Evolutionary conservation across 1,140 invertebrate species (phyloP), one percentile per base, ranked within the genome.

Genomic region (Drosophila nebulosa): DNA sequence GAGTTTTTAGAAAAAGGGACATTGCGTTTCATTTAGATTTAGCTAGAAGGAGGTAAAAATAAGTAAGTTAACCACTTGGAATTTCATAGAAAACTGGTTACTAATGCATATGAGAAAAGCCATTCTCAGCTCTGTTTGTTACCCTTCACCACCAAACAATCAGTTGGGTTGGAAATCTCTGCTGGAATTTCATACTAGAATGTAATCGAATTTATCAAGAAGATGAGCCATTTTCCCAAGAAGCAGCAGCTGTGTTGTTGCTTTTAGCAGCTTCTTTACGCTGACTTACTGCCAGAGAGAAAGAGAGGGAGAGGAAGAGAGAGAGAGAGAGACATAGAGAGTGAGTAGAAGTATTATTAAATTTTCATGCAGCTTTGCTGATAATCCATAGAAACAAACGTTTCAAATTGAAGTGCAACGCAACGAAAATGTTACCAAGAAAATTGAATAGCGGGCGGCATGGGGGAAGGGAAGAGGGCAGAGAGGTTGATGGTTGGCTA

Each of bases 311-410:
- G 35, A 36, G 12, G 27, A 9, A 30, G n/a, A 24, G 24, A 3
- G 24, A 35, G 32, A 36, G 35, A 36, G n/a, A n/a, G n/a, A 7
- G 35, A 36, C 12, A 36, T 1, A 36, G 35, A 12, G 12, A 36
- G 12, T n/a, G n/a, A 18, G 26, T 60, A 50, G 32, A 68, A 18
- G 67, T 68, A 88, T 86, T 86, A 86, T 86, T 88, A 86, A 86
- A 86, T 86, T 86, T 86, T 88, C 83, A 86, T 88, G 78, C 62
- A 81, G 74, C 81, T 86, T 69, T 77, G 70, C 78, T 64, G 83
- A 74, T 88, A 86, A 86, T 81, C 81, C 78, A 59, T 55, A 60
- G 66, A 86, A 85, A 78, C 74, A 80, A 85, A 86, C 66, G 69
- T 74, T 46, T 46, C 39, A 85, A 74, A 67, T 69, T 84, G 64